Base-by-base conservation (phyloP, 2,888 invertebrate genomes). In the Diaphora mendica region DNA sequence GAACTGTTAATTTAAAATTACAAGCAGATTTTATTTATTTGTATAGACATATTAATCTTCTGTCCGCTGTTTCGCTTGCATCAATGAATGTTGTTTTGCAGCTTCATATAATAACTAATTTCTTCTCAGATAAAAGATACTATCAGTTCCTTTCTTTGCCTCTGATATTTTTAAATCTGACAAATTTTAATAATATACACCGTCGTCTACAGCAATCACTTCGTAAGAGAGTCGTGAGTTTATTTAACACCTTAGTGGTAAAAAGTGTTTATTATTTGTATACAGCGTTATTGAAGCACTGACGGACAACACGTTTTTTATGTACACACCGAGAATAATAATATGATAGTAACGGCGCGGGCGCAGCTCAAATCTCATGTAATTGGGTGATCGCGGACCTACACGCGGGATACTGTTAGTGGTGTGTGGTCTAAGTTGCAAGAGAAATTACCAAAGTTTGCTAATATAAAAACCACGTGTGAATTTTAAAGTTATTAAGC, bases 311-410 rank as follows among this genome's bases (percentile, higher is more conserved):
- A 55, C 72, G 70, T 69, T 80, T 79, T 51, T 78, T 72, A 62
- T 70, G 69, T 75, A 80, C 71, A 76, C 77, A 74, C 76, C 62
- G 72, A 23, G 85, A 80, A 86, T 85, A 80, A 80, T 80, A 83
- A 87, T 85, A 78, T 77, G 75, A 82, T 80, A 75, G 75, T 76
- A 77, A 77, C 76, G 85, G 86, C 85, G 84, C 86, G 84, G 84
- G 77, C 76, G 65, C 70, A 64, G 74, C 72, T 73, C 72, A 78
- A 80, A 85, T 83, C 82, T 81, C 81, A 69, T 81, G 84, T 86
- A 84, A 85, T 87, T 85, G 83, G 82, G 79, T 79, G 82, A 80
- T 78, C 78, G 78, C 68, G 75, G 67, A 77, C 71, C 76, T 62
- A 76, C 72, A 70, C 70, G 62, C 65, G 64, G 74, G 64, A 71